Conservation (phyloP, 2,888 invertebrate species). For the Penaeus monodon region DNA sequence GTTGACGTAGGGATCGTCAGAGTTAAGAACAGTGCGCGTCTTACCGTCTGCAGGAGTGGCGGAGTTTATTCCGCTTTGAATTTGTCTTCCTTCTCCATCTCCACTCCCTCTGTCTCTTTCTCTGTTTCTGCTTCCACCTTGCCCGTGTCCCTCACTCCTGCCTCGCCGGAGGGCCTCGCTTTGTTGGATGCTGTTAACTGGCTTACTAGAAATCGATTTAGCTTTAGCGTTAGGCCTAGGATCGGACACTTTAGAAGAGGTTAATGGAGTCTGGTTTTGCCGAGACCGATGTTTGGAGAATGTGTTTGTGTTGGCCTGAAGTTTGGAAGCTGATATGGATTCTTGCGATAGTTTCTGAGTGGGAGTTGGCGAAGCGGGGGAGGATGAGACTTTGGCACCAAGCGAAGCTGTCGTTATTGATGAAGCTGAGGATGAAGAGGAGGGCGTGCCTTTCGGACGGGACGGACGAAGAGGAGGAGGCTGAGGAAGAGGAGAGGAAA, state of each 20-base stretch:
- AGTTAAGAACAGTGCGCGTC: conserved; percentile 24
- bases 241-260: background rate
- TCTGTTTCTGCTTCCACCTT: background rate
- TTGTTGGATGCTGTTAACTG: background rate
- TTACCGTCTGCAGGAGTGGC: conserved; percentile 26
- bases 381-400: background rate
- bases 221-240: conserved; percentile 1
- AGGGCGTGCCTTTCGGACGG: background rate
- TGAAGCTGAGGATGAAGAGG: conserved; percentile 3
- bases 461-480: background rate
- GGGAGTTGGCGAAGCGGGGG: background rate
- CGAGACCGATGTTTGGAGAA: conserved; percentile 13
- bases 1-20: conserved; percentile 1
- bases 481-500: background rate
- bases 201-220: background rate
- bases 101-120: no score
- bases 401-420: background rate
- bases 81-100: no score
- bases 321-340: background rate
- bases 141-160: background rate
- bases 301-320: background rate
- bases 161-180: background rate
- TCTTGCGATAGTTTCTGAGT: background rate
- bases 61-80: background rate
- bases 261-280: background rate